Evolutionary conservation across 2,888 invertebrate species (phyloP), one percentile per base, ranked within the genome.

Genomic region (Hirtodrosophila trivittata): DNA sequence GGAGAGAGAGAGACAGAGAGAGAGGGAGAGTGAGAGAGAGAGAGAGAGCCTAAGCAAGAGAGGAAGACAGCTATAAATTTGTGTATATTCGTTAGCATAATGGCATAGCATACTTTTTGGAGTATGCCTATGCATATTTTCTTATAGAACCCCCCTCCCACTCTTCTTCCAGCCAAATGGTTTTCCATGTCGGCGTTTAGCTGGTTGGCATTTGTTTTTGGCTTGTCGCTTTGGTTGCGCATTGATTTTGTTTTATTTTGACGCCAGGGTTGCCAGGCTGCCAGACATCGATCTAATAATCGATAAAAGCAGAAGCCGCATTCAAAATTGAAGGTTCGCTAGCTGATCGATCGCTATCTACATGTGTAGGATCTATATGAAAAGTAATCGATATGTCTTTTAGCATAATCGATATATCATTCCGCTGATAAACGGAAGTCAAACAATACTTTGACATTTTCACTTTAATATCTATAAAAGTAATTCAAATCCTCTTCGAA

Each of bases 31-130:
- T 8, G 16, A n/a, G 8, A 14, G 8, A 18, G 41, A 12, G 28
- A 5, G 6, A 12, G 13, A 12, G 35, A 16, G 14, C 6, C 6
- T 12, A 25, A 1, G 13, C n/a, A n/a, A n/a, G n/a, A n/a, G n/a
- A n/a, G n/a, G n/a, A n/a, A n/a, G n/a, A n/a, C n/a, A n/a, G n/a
- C n/a, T n/a, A n/a, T n/a, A n/a, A n/a, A 25, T 37, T 16, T 14
- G n/a, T 28, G 21, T 38, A 13, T 14, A 33, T 30, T 10, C n/a
- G 58, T 12, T 25, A 6, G 32, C 28, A 25, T 56, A 69, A 68
- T 73, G 52, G 13, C 68, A 35, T 76, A 80, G 77, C 77, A 77
- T 77, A 77, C 73, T 77, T 80, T 66, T 72, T 57, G 45, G 71
- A 60, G 72, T 60, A 38, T 51, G 51, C 21, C 46, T 43, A 41